Percentiles rank a stretch among this genome's conserved stretches.
These are phyloP conservation scores for Corydoras maculifer DNA, from an alignment of 2,113 vertebrate genomes.

Conservation along the genomic window DNA sequence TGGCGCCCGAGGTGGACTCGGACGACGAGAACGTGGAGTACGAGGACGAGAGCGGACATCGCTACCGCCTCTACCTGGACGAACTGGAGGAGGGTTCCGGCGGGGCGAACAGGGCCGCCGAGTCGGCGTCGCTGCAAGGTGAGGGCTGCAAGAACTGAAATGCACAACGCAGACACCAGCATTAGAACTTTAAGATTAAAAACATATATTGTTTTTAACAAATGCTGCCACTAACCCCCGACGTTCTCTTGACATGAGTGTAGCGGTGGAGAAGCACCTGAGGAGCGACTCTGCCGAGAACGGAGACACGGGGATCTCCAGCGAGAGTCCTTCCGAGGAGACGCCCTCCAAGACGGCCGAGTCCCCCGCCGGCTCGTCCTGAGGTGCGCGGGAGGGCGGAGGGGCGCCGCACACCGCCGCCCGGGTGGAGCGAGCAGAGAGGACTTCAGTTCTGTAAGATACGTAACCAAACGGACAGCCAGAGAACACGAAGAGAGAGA, in stretches of 20 bases:
- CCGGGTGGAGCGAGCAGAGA: not conserved
- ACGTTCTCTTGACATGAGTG: constrained; percentile 15
- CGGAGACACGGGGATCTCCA: constrained; percentile 74
- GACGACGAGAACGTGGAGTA: constrained; percentile 98
- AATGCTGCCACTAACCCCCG: too few relatives aligned
- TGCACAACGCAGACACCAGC: too few relatives aligned
- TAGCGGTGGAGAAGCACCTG: constrained; percentile 83
- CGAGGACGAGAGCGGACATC: constrained; percentile 93
- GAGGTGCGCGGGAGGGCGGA: constrained; percentile 33
- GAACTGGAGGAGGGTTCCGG: constrained; percentile 77
- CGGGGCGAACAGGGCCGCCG: constrained; percentile 62
- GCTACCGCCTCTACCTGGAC: constrained; percentile 92
- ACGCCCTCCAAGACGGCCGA: constrained; percentile 67
- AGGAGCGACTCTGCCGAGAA: constrained; percentile 77
- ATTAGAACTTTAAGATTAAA: too few relatives aligned
- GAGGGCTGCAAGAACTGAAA: not conserved
- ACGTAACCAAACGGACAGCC: constrained; percentile 26
- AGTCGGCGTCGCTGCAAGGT: constrained; percentile 55
- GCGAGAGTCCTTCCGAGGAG: constrained; percentile 72
- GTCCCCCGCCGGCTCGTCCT: constrained; percentile 71
- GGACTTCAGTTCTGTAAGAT: constrained; percentile 38
- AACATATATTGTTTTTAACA: too few relatives aligned
- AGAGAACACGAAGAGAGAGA: not conserved
- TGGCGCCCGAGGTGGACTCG: constrained; percentile 95
- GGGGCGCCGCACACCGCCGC: not conserved